Evolutionary conservation across 2,113 vertebrate genomes (phyloP).

Genomic region (Okapia johnstoni): DNA sequence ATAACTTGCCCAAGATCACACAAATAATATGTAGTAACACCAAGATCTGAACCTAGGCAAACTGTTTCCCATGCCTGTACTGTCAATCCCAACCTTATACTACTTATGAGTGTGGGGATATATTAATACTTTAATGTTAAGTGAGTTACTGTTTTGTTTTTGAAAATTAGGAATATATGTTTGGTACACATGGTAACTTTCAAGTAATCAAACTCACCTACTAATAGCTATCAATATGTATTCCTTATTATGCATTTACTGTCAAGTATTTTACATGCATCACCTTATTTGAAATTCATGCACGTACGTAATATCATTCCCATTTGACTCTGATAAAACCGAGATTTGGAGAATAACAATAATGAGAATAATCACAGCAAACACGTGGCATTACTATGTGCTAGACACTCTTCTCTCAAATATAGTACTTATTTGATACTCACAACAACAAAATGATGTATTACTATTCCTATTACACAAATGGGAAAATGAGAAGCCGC

Average conservation of each 20-base stretch:
- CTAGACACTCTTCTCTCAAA: background rate
- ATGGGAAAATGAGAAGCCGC: background rate
- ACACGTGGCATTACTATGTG: background rate
- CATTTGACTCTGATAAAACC: conserved; percentile 3
- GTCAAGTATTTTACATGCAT: background rate
- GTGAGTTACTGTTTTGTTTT: conserved; percentile 1
- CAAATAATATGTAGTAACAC: background rate
- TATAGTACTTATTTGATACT: background rate
- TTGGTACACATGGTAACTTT: background rate
- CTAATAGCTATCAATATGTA: background rate
- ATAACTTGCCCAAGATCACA: background rate
- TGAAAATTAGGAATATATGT: background rate
- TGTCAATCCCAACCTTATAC: background rate
- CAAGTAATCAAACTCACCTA: background rate
- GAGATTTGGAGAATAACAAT: background rate
- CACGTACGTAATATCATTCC: background rate
- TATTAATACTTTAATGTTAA: background rate
- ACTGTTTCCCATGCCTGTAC: background rate
- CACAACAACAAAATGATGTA: background rate
- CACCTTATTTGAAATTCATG: background rate
- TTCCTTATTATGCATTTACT: background rate
- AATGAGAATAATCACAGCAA: background rate
- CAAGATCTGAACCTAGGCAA: background rate
- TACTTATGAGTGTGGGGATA: background rate
- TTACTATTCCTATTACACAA: background rate